phyloP scores from a whole-genome alignment of 2,797 vertebrate genomes.

The Acanthurus lineatus region DNA sequence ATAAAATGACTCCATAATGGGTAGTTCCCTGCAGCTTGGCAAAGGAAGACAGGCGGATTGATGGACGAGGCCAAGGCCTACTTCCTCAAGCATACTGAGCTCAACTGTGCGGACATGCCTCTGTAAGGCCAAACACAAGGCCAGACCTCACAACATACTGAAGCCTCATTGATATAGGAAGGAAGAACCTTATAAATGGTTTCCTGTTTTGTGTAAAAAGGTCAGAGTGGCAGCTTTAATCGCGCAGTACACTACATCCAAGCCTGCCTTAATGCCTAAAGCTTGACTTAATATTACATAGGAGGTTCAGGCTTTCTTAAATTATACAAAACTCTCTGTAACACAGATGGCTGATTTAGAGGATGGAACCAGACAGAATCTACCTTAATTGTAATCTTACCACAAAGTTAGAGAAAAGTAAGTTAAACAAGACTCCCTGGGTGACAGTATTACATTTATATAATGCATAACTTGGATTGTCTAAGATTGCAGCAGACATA shows the following conservation, averaged over 20 bases:
- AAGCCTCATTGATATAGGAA: conserved; percentile 59
- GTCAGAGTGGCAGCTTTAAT: conserved; percentile 51
- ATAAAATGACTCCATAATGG: conserved; percentile 86
- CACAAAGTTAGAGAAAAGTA: conserved; percentile 39
- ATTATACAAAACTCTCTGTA: conserved; percentile 27
- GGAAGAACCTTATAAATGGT: conserved; percentile 53
- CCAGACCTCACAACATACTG: conserved; percentile 54
- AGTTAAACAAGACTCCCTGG: conserved; percentile 55
- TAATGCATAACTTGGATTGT: conserved; percentile 47
- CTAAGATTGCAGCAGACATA: conserved; percentile 37
- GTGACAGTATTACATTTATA: conserved; percentile 49
- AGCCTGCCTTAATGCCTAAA: background rate
- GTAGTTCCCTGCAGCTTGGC: conserved; percentile 82
- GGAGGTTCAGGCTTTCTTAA: conserved; percentile 10
- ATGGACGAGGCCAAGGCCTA: conserved; percentile 81
- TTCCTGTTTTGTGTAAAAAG: conserved; percentile 51
- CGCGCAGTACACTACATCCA: conserved; percentile 18
- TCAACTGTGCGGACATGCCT: conserved; percentile 74
- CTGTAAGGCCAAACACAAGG: conserved; percentile 65
- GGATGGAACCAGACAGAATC: conserved; percentile 35
- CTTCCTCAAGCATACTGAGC: conserved; percentile 79
- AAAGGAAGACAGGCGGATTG: conserved; percentile 82
- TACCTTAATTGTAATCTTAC: conserved; percentile 53
- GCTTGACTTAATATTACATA: conserved; percentile 21
- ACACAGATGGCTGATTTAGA: conserved; percentile 42